Evolutionary conservation across 2,113 vertebrate species (phyloP).

Genomic region (Hyperopisus bebe): DNA sequence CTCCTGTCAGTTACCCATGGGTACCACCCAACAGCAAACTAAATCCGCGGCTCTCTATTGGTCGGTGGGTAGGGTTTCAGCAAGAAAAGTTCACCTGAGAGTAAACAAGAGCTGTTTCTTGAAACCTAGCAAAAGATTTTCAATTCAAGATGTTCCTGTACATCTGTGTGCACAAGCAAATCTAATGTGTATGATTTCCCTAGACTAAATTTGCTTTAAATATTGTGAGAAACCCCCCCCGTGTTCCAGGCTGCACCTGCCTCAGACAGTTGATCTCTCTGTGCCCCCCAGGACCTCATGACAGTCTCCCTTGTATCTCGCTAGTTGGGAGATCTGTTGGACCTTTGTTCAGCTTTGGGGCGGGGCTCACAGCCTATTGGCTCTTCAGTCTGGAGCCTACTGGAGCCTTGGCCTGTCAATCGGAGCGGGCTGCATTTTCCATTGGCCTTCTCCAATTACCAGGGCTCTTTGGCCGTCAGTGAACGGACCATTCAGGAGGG

Average conservation of each 20-base stretch:
- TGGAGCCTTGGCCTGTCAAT: neutral
- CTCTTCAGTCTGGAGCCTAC: neutral
- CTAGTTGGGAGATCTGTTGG: neutral
- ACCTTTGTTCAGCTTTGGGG: neutral
- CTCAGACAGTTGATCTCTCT: neutral
- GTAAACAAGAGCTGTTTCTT: neutral
- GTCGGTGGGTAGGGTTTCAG: neutral
- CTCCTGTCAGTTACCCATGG: neutral
- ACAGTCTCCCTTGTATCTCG: neutral
- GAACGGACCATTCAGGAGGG: neutral
- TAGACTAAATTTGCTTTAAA: neutral
- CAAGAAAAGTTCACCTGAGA: neutral
- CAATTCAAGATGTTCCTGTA: neutral
- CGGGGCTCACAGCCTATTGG: neutral
- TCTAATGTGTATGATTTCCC: neutral
- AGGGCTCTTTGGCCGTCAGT: neutral
- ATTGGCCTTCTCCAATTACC: neutral
- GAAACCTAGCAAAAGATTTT: neutral
- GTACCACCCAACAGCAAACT: neutral
- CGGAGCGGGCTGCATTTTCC: neutral
- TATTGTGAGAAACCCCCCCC: neutral
- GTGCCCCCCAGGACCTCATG: neutral
- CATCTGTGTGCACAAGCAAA: neutral
- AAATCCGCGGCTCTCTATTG: neutral
- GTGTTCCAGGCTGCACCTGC: neutral